Evolutionary conservation across 1,140 invertebrate species (phyloP), one percentile per base, ranked within the genome.

Genomic region (Drosophila funebris): DNA sequence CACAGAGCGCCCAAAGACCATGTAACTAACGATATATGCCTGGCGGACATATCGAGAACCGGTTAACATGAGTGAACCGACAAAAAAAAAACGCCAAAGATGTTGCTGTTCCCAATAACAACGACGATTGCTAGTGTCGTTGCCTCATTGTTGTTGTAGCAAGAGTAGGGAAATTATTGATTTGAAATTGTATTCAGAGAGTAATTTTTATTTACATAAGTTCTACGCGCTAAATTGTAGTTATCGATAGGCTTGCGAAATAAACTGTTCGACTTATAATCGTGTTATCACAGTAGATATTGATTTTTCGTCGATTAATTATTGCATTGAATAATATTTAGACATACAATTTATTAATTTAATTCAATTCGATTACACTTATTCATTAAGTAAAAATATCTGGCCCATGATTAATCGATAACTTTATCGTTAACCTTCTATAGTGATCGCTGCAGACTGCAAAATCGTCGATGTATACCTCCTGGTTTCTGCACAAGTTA

Each of bases 1-100:
- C 77, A 64, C 24, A 29, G 48, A 29, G 56, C 41, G 54, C 41
- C 36, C 58, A 60, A 43, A 58, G 29, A 63, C 56, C 67, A 76
- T 85, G 76, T 87, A 72, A 81, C 56, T 61, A 87, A 78, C 76
- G 80, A 81, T 81, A 69, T 79, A 22, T 53, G 61, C 56, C 54
- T 52, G 22, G 57, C 53, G 44, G 62, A 78, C 50, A 61, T 78
- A 72, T 84, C 71, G 56, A 69, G 43, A 80, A 73, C 73, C 78
- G 81, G 73, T 82, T 76, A 72, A 50, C 29, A 50, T 50, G 46
- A 37, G 20, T 16, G 22, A 29, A 43, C n/a, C 14, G 14, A 29
- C 20, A 29, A 57, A 33, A 50, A 39, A 46, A 54, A 56, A 27
- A n/a, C 3, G 31, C 11, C 39, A 58, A 16, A 39, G 57, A 48